Base-by-base conservation (phyloP, 2,113 vertebrate species). In the Candoia aspera region DNA sequence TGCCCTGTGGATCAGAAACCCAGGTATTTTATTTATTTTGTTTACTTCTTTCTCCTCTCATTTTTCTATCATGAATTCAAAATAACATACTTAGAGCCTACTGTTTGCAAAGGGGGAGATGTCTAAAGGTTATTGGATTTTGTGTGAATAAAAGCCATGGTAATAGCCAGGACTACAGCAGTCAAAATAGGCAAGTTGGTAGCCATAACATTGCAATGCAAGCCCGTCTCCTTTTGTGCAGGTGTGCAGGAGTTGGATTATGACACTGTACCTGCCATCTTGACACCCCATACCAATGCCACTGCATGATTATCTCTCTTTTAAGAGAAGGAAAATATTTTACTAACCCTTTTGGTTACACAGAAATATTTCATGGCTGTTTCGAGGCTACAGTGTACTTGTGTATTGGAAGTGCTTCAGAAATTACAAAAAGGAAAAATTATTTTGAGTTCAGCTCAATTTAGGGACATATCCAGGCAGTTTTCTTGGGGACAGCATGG, bases 1-100 rank as follows among this genome's bases (percentile, higher is more conserved):
- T 99, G 99, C 91, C 99, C 99, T 0, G 91, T 99, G 2, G 98
- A 98, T 85, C 98, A 98, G 96, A 98, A 98, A 96, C 97, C 98
- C 4, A 98, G 98, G 99, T 99, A 97, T 0, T 79, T 21, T 79
- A 8, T 83, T n/a, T 15, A 21, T 2, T 49, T 49, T 49, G 12
- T 37, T 55, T 26, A 17, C 29, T 73, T n/a, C 11, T 60, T 87
- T 68, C 21, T 91, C 42, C 17, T 85, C 26, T 53, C 17, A 53
- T 3, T 49, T 91, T 23, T 85, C 37, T 85, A 42, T 33, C 23
- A 21, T 73, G 23, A 8, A 55, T 24, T 33, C 9, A 85, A 73
- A 33, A 57, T 12, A 37, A 17, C 19, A 8, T 12, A 26, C 12
- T 1, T 90, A 60, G 17, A 17, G 9, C 55, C 46, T 79, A 85